Conservation (phyloP, 2,113 vertebrate genomes). For the Hippolais icterina region DNA sequence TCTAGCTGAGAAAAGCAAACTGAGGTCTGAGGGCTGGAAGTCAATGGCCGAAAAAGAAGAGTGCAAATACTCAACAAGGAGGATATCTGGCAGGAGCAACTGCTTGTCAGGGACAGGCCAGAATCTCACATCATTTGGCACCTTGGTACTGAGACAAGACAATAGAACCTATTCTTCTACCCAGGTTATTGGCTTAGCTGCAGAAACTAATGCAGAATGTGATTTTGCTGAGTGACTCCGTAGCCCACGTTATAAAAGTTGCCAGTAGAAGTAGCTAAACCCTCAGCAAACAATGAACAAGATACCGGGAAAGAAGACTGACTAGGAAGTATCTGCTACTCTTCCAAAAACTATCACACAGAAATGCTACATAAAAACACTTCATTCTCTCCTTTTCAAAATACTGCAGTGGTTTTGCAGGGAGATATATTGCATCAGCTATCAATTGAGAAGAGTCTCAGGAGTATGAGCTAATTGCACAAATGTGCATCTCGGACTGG, state of each 20-base stretch:
- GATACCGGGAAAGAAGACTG: background rate
- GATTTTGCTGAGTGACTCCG: background rate
- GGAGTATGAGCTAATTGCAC: background rate
- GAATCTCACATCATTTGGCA: background rate
- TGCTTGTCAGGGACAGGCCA: background rate
- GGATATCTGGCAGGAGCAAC: background rate
- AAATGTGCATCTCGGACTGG: background rate
- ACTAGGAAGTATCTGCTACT: background rate
- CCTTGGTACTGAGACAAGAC: background rate
- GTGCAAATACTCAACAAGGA: background rate
- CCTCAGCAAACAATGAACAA: background rate
- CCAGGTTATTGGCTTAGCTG: background rate
- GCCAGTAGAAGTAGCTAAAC: background rate
- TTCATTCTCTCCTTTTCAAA: background rate
- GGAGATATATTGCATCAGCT: background rate
- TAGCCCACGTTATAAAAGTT: background rate
- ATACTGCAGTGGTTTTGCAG: background rate
- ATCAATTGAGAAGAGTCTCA: background rate
- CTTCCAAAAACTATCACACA: background rate
- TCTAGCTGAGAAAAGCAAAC: conserved; percentile 44
- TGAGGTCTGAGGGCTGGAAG: background rate
- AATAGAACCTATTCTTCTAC: background rate
- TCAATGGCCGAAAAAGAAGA: background rate
- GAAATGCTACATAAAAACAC: background rate
- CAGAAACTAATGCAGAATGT: background rate